Evolutionary conservation across 2,113 vertebrate species (phyloP).

Genomic region (Turnix velox): DNA sequence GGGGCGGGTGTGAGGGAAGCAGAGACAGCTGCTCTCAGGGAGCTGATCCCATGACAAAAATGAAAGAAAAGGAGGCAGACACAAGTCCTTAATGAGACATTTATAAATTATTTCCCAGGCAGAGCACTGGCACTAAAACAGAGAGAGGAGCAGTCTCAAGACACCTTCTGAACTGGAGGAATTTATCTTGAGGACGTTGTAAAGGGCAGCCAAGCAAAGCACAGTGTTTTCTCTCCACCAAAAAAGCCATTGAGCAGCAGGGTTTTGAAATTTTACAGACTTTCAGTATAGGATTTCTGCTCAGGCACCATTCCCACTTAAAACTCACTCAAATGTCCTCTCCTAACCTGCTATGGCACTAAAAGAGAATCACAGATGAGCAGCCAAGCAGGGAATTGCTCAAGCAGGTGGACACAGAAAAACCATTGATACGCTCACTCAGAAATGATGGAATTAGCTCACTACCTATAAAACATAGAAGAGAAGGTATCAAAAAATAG

Average conservation of each 20-base stretch:
- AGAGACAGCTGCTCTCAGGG: slow-evolving; percentile 48
- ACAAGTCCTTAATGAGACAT: slow-evolving; percentile 34
- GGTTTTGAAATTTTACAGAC: not conserved
- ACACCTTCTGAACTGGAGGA: not conserved
- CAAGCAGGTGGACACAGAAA: not conserved
- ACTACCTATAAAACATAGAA: not conserved
- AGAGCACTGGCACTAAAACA: not conserved
- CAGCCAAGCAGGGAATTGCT: not conserved
- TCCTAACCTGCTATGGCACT: not conserved
- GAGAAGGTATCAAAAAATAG: not conserved
- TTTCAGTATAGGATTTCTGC: not conserved
- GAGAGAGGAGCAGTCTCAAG: not conserved
- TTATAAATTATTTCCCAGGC: slow-evolving; percentile 44
- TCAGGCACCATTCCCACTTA: not conserved
- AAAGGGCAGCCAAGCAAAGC: not conserved
- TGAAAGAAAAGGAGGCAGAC: slow-evolving; percentile 44
- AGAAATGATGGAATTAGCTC: not conserved
- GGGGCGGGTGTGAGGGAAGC: not conserved
- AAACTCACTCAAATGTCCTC: not conserved
- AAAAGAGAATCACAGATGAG: not conserved
- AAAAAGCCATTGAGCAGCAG: not conserved
- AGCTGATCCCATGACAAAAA: slow-evolving; percentile 33
- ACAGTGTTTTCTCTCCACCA: not conserved
- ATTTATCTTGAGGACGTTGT: not conserved
- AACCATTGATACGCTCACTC: not conserved